phyloP scores from a whole-genome alignment of 2,797 vertebrate genomes.

The Rhynchonycteris naso region DNA sequence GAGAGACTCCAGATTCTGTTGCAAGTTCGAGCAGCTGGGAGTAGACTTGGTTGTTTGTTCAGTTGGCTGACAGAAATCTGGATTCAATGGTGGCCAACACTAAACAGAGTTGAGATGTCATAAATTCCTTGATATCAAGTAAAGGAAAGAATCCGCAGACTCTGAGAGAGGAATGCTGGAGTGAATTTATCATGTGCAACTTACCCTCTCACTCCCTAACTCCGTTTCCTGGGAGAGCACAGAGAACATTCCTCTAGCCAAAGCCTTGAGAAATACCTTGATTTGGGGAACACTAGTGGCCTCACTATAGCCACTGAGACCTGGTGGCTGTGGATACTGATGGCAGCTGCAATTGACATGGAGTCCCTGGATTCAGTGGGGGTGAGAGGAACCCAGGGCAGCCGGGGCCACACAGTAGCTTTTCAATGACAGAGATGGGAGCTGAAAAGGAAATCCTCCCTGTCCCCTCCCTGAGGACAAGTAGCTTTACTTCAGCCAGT shows the following conservation, averaged over 20 bases:
- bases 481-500: constrained; percentile 39
- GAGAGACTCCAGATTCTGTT: constrained; percentile 3
- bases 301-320: not conserved
- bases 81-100: constrained; percentile 65
- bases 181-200: constrained; percentile 60
- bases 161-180: constrained; percentile 67
- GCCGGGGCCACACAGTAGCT: not conserved
- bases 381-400: not conserved
- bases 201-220: constrained; percentile 38
- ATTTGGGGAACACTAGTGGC: not conserved
- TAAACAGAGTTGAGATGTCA: constrained; percentile 73
- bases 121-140: constrained; percentile 76
- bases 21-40: constrained; percentile 70
- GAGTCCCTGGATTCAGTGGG: not conserved
- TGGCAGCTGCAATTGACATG: not conserved
- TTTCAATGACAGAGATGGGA: not conserved
- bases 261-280: constrained; percentile 69
- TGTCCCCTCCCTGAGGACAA: not conserved
- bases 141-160: constrained; percentile 71
- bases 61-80: constrained; percentile 74
- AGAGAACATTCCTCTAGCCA: constrained; percentile 10
- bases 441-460: not conserved
- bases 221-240: constrained; percentile 46
- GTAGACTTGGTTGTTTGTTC: constrained; percentile 65
- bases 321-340: not conserved